Conservation (phyloP, 2,888 invertebrate species). For the Liopterus haemorrhoidalis region DNA sequence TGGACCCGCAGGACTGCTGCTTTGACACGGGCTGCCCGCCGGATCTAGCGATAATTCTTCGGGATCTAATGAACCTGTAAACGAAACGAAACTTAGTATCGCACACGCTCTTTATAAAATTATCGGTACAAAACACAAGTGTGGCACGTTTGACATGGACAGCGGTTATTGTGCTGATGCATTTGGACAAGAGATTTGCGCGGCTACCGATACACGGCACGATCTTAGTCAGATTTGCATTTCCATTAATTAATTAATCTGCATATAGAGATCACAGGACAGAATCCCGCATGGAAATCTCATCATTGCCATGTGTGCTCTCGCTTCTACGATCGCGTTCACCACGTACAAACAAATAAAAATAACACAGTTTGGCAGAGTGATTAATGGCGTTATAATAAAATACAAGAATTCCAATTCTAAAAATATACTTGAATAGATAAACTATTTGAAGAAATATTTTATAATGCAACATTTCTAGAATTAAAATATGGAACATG, state of each 20-base stretch:
- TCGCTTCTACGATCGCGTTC: slow-evolving; percentile 7
- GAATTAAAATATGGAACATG: too few species aligned
- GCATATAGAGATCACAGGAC: too few species aligned
- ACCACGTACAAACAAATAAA: slow-evolving; percentile 8
- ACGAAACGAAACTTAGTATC: slow-evolving; percentile 38
- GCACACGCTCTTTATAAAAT: too few species aligned
- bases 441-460: background rate
- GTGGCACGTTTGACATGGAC: too few species aligned
- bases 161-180: too few species aligned
- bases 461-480: too few species aligned
- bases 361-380: background rate
- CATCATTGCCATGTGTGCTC: slow-evolving; percentile 10
- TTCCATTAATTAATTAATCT: too few species aligned
- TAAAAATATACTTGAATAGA: background rate
- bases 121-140: too few species aligned
- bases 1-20: slow-evolving; percentile 34
- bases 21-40: slow-evolving; percentile 45
- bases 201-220: too few species aligned
- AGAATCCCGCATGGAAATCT: slow-evolving; percentile 13
- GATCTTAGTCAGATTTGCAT: too few species aligned
- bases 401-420: background rate
- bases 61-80: slow-evolving; percentile 72
- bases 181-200: too few species aligned
- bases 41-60: slow-evolving; percentile 70
- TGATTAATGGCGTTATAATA: slow-evolving; percentile 4